phyloP scores from a whole-genome alignment of 2,888 invertebrate genomes.

The Phaedon cochleariae region DNA sequence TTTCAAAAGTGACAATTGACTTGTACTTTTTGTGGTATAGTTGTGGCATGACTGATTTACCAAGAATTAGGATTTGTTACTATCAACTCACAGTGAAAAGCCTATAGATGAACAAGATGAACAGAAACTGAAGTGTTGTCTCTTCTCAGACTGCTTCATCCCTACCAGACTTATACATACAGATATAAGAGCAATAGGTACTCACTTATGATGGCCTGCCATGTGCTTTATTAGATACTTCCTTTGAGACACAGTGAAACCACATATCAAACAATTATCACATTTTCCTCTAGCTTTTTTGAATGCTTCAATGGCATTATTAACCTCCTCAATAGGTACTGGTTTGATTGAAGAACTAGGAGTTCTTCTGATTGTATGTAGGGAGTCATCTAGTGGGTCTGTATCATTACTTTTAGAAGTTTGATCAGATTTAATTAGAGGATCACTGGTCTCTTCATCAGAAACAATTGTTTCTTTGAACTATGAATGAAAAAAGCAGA shows the following conservation, averaged over 20 bases:
- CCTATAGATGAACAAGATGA: no score
- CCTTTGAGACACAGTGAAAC: slow-evolving; percentile 36
- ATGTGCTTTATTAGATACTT: slow-evolving; percentile 38
- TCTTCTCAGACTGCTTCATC: no score
- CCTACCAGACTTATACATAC: no score
- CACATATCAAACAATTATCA: slow-evolving; percentile 37
- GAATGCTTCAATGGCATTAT: slow-evolving; percentile 32
- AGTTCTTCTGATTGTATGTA: background rate
- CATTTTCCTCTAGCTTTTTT: slow-evolving; percentile 27
- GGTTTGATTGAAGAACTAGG: slow-evolving; percentile 8
- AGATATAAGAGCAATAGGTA: background rate
- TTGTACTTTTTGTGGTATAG: no score
- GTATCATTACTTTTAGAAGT: background rate
- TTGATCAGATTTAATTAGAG: background rate
- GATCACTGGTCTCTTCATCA: background rate
- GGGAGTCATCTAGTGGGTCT: background rate
- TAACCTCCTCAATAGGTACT: slow-evolving; percentile 24
- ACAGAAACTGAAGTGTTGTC: no score
- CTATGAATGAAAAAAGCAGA: background rate
- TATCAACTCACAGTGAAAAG: no score
- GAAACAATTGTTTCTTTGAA: background rate
- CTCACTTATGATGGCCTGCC: slow-evolving; percentile 37
- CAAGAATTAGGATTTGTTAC: no score
- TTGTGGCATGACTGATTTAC: no score
- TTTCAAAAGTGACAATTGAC: no score